These are phyloP conservation scores for Panagrolaimus sp. DNA, from an alignment of 1,140 invertebrate species.

Conservation along the genomic window DNA sequence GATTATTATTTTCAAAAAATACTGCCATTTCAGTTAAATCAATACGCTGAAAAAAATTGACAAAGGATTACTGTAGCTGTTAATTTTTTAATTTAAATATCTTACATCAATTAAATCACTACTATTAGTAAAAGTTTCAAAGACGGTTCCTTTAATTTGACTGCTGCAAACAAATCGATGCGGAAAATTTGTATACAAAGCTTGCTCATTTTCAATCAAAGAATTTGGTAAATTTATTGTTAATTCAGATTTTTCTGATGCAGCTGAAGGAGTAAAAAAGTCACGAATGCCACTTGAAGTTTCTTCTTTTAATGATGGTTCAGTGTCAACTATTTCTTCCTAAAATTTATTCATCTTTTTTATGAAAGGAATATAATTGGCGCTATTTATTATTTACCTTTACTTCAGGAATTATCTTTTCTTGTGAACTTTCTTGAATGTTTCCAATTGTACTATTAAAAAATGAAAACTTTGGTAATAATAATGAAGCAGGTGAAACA, in stretches of 20 bases:
- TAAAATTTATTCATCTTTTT: background rate
- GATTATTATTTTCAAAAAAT: slow-evolving; percentile 6
- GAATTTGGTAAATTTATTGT: background rate
- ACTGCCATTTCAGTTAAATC: slow-evolving; percentile 10
- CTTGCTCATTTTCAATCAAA: background rate
- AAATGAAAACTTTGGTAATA: background rate
- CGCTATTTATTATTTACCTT: too few relatives aligned
- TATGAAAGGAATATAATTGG: too few relatives aligned
- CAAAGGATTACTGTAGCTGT: background rate
- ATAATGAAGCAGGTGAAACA: background rate
- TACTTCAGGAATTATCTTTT: background rate
- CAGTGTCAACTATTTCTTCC: background rate
- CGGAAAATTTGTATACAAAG: slow-evolving; percentile 9
- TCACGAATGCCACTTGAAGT: background rate
- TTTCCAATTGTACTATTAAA: background rate
- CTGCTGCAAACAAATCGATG: background rate
- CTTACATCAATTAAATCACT: slow-evolving; percentile 10
- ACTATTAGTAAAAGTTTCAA: slow-evolving; percentile 9
- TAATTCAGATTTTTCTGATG: background rate
- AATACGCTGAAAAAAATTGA: background rate
- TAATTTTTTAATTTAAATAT: background rate
- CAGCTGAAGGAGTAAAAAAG: background rate
- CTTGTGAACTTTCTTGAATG: too few relatives aligned
- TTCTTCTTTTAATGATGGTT: background rate
- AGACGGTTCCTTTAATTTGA: slow-evolving; percentile 6